These are phyloP conservation scores for Hyposmocoma kahamanoa DNA, from an alignment of 1,140 invertebrate genomes.

Conservation along the genomic window DNA sequence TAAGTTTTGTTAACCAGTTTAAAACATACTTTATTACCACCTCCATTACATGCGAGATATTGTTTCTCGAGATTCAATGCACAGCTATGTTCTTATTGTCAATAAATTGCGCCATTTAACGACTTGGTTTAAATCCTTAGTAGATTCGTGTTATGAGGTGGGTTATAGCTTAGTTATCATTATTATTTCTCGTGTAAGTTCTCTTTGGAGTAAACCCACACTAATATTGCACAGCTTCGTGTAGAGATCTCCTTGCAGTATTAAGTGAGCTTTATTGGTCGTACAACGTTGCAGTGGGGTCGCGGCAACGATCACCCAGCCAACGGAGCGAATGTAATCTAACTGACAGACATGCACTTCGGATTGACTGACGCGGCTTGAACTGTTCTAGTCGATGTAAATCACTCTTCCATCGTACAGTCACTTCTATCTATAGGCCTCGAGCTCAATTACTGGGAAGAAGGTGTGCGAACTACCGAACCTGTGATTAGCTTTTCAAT, in stretches of 20 bases:
- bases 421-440: slow-evolving; percentile 12
- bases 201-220: slow-evolving; percentile 14
- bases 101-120: slow-evolving; percentile 18
- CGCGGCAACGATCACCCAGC: background rate
- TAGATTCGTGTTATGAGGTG: slow-evolving; percentile 12
- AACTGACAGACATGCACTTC: slow-evolving; percentile 52
- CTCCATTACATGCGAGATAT: too few relatives aligned
- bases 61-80: too few relatives aligned
- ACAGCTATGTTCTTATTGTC: background rate
- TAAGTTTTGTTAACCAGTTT: too few relatives aligned
- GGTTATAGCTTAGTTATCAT: slow-evolving; percentile 13
- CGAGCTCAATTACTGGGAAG: slow-evolving; percentile 11
- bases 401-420: slow-evolving; percentile 19
- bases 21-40: too few relatives aligned
- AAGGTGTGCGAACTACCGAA: too few relatives aligned
- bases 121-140: slow-evolving; percentile 14
- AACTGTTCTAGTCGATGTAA: slow-evolving; percentile 37
- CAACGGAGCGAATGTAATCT: slow-evolving; percentile 49
- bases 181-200: slow-evolving; percentile 7
- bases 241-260: slow-evolving; percentile 32
- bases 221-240: slow-evolving; percentile 23
- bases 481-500: too few relatives aligned
- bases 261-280: slow-evolving; percentile 50
- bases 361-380: slow-evolving; percentile 55
- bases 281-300: slow-evolving; percentile 23